Percentiles rank a stretch among this genome's conserved stretches.
Conservation (phyloP, 2,797 vertebrate genomes). For the Anguilla pacifica region DNA sequence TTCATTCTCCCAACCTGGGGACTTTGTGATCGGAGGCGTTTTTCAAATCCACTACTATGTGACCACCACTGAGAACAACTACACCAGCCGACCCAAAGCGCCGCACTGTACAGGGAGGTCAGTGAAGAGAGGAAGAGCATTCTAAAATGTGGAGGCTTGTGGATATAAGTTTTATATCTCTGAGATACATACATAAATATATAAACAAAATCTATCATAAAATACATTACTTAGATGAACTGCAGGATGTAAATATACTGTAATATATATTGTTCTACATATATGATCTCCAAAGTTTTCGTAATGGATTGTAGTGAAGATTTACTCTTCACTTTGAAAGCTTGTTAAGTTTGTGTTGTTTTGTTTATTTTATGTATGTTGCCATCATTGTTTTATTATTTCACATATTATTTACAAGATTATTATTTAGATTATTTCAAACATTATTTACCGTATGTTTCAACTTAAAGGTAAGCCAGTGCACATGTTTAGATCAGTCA, state of each 20-base stretch:
- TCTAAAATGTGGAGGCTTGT: background rate
- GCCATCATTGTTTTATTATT: too few relatives aligned
- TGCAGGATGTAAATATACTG: background rate
- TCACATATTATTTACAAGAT: too few relatives aligned
- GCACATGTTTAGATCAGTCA: background rate
- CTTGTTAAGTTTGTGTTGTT: too few relatives aligned
- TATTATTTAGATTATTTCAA: too few relatives aligned
- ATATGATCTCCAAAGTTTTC: too few relatives aligned
- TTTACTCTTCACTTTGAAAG: too few relatives aligned
- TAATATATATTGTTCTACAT: background rate
- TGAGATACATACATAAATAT: too few relatives aligned
- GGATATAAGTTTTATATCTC: background rate
- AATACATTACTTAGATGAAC: too few relatives aligned
- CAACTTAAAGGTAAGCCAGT: background rate
- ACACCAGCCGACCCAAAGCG: constrained; percentile 53
- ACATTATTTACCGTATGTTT: too few relatives aligned
- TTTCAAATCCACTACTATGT: constrained; percentile 59
- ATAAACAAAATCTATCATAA: background rate
- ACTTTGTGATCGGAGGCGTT: constrained; percentile 60
- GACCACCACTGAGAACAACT: constrained; percentile 47
- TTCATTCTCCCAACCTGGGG: constrained; percentile 55
- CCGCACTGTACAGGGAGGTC: constrained; percentile 60
- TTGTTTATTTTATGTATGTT: too few relatives aligned
- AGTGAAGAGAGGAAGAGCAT: constrained; percentile 31
- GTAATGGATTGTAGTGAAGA: too few relatives aligned